phyloP scores from a whole-genome alignment of 1,140 invertebrate genomes.

The Ephestia elutella region DNA sequence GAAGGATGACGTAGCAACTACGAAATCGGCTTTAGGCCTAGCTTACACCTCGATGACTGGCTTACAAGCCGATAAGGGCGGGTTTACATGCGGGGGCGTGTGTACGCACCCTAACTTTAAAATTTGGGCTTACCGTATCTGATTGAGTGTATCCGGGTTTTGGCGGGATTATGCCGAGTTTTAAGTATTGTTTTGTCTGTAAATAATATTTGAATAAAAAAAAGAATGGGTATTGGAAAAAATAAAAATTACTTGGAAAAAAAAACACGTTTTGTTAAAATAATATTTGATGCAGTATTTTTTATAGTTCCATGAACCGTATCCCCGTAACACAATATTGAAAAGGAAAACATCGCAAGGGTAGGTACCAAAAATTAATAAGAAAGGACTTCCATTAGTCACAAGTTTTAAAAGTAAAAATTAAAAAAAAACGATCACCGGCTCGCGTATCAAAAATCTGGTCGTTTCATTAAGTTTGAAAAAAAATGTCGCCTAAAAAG shows the following conservation, averaged over 20 bases:
- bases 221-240: too few species aligned
- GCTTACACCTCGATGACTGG: constrained; percentile 34
- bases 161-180: neutral
- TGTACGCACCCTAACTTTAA: constrained; percentile 39
- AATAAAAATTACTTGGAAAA: too few species aligned
- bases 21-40: constrained; percentile 22
- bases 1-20: constrained; percentile 10
- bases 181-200: neutral
- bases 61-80: constrained; percentile 40
- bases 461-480: constrained; percentile 53
- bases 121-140: constrained; percentile 21
- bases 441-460: constrained; percentile 55
- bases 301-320: too few species aligned
- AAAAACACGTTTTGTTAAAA: too few species aligned
- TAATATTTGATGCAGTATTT: too few species aligned
- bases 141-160: constrained; percentile 1
- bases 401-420: constrained; percentile 24
- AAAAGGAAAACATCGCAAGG: constrained; percentile 15
- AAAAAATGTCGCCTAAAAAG: constrained; percentile 50
- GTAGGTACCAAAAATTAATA: constrained; percentile 31
- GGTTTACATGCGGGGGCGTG: constrained; percentile 28
- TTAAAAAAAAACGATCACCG: constrained; percentile 30
- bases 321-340: neutral
- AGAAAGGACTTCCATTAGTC: constrained; percentile 28
- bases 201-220: neutral